A percentile compares a stretch with the other conserved stretches of the same genome.
Conservation (phyloP, 1,140 invertebrate genomes). For the Spodoptera litura region DNA sequence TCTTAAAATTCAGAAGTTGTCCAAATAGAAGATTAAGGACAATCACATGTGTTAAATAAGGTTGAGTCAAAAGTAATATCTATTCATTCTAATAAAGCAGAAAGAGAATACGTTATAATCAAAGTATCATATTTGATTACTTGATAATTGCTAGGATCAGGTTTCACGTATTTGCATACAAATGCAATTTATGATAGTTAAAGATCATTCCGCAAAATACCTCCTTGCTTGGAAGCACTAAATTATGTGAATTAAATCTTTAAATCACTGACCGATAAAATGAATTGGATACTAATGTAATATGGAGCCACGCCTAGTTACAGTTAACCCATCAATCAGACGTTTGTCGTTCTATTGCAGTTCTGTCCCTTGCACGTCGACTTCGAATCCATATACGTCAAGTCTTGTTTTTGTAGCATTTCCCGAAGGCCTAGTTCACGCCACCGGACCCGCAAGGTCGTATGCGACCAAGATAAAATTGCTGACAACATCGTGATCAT, state of each 20-base stretch:
- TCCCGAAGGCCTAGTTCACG: conserved; percentile 68
- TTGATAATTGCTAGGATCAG: conserved; percentile 21
- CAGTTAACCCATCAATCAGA: conserved; percentile 78
- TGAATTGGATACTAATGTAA: conserved; percentile 53
- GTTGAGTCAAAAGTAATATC: background rate
- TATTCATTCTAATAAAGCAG: background rate
- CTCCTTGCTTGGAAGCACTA: conserved; percentile 1
- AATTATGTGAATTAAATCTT: conserved; percentile 21
- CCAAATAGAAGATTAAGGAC: conserved; percentile 14
- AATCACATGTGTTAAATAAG: background rate
- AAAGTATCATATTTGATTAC: background rate
- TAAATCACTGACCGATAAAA: conserved; percentile 44
- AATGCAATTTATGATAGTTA: conserved; percentile 11
- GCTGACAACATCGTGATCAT: conserved; percentile 56
- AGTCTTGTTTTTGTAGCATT: conserved; percentile 76
- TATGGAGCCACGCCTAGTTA: conserved; percentile 61
- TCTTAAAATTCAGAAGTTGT: conserved; percentile 34
- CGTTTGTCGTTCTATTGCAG: conserved; percentile 62
- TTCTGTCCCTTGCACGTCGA: conserved; percentile 61
- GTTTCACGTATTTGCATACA: conserved; percentile 15
- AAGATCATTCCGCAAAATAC: conserved; percentile 13
- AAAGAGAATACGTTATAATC: background rate
- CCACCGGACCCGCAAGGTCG: conserved; percentile 74
- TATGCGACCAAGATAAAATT: conserved; percentile 59
- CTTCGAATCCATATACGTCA: conserved; percentile 71